Evolutionary conservation across 2,888 invertebrate species (phyloP).

Genomic region (Omphaloscelis lunosa): DNA sequence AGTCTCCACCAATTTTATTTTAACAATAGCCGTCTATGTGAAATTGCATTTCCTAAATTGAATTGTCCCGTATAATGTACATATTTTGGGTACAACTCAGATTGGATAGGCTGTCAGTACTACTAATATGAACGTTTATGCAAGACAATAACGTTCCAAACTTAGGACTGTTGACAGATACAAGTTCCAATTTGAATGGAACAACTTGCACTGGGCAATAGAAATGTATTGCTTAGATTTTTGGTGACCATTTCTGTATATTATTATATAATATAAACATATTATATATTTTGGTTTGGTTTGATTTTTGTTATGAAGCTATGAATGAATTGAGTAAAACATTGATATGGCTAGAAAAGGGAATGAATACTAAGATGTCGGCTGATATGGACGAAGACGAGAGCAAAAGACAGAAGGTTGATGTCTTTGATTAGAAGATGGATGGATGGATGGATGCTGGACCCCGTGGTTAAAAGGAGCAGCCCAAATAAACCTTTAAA

Average conservation of each 20-base stretch:
- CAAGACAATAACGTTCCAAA: constrained; percentile 35
- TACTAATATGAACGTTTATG: constrained; percentile 37
- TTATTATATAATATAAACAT: no score
- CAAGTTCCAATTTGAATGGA: constrained; percentile 32
- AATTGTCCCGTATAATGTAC: constrained; percentile 18
- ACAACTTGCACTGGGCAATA: constrained; percentile 23
- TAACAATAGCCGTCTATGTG: background rate
- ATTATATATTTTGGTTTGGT: no score
- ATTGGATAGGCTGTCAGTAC: constrained; percentile 11
- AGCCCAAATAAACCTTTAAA: background rate
- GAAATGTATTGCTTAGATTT: constrained; percentile 13
- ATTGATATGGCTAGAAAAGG: background rate
- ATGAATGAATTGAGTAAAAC: background rate
- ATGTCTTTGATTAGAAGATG: background rate
- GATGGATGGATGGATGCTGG: background rate
- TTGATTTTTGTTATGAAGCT: no score
- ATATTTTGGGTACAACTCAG: constrained; percentile 14
- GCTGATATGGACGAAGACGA: background rate
- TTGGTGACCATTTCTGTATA: background rate
- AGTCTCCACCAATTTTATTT: background rate
- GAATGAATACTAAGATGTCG: background rate
- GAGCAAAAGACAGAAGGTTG: background rate
- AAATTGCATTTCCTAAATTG: constrained; percentile 18
- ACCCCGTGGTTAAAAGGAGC: background rate
- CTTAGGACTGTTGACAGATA: constrained; percentile 38